These are phyloP conservation scores for Fulica atra DNA, from an alignment of 2,113 vertebrate genomes.

Conservation along the genomic window DNA sequence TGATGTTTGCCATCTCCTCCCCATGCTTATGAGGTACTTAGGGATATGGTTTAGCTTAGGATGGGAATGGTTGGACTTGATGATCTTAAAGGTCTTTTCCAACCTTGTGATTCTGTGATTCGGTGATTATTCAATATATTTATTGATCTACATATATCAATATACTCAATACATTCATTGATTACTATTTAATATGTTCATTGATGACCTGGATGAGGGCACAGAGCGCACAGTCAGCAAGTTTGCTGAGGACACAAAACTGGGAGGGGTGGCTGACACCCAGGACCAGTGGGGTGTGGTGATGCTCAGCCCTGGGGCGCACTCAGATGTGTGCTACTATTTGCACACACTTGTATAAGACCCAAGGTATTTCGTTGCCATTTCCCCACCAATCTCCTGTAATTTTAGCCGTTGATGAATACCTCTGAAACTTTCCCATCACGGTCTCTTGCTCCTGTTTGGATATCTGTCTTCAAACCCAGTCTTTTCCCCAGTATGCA, in stretches of 20 bases:
- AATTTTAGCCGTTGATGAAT: background rate
- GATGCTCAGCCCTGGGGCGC: background rate
- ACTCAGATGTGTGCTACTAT: background rate
- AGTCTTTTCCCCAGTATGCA: background rate
- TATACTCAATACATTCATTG: no score
- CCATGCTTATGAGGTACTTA: fast-evolving
- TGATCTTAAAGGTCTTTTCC: no score
- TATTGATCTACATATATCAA: no score
- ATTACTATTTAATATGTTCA: no score
- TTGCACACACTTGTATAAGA: background rate
- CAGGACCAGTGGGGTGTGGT: background rate
- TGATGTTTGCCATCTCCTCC: background rate
- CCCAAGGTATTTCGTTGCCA: background rate
- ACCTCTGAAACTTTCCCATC: background rate
- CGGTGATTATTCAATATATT: no score
- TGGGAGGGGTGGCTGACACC: no score
- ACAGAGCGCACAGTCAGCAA: no score
- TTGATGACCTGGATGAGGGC: no score
- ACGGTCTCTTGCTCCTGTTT: background rate
- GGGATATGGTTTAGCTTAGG: no score
- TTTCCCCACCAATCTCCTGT: background rate
- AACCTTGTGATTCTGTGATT: no score
- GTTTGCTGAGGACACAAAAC: no score
- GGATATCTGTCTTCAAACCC: background rate
- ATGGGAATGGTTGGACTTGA: no score